Percentiles rank a stretch among this genome's conserved stretches.
Conservation (phyloP, 2,888 invertebrate species). For the Cyclophora punctaria region DNA sequence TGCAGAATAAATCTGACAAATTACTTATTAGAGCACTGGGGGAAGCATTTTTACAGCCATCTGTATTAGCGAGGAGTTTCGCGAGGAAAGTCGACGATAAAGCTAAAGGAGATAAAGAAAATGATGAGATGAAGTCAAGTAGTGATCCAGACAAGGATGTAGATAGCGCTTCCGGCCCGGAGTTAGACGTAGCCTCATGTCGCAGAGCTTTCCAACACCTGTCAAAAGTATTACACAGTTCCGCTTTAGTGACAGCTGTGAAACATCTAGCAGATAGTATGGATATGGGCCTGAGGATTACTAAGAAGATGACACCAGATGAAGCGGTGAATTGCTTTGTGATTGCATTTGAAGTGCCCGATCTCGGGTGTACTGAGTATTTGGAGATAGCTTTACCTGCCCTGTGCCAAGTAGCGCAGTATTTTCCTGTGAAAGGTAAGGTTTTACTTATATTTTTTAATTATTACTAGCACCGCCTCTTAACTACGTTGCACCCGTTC, state of each 20-base stretch:
- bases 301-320: conserved; percentile 63
- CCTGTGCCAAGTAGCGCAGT: conserved; percentile 83
- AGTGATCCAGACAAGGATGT: conserved; percentile 90
- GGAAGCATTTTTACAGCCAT: conserved; percentile 80
- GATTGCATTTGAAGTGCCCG: conserved; percentile 87
- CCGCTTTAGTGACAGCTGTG: conserved; percentile 84
- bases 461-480: too few species aligned
- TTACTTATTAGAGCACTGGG: conserved; percentile 84
- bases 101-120: conserved; percentile 50
- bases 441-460: not conserved
- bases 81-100: conserved; percentile 52
- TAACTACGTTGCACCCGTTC: too few species aligned
- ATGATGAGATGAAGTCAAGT: conserved; percentile 54
- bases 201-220: conserved; percentile 79
- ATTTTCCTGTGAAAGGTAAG: conserved; percentile 78
- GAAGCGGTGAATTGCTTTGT: conserved; percentile 77
- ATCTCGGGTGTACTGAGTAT: conserved; percentile 84
- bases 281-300: conserved; percentile 80
- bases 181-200: conserved; percentile 83
- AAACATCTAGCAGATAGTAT: conserved; percentile 82
- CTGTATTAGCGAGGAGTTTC: conserved; percentile 82
- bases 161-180: conserved; percentile 79
- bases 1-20: conserved; percentile 79
- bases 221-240: conserved; percentile 67
- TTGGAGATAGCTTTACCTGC: conserved; percentile 88